phyloP scores from a whole-genome alignment of 2,888 invertebrate genomes.

The Coecobrya sp. region DNA sequence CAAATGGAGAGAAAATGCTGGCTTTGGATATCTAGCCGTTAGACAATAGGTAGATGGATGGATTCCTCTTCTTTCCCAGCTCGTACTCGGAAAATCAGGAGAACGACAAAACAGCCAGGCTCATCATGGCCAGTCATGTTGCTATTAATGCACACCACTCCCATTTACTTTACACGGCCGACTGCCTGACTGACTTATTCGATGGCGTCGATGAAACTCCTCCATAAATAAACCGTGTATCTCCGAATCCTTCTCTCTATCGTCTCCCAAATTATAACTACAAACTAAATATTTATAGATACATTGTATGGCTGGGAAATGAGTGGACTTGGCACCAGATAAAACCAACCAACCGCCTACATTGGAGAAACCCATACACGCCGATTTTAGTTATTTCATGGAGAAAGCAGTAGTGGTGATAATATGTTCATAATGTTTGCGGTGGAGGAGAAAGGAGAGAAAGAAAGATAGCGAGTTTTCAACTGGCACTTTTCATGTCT shows the following conservation, averaged over 20 bases:
- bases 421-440: neutral
- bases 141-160: conserved; percentile 5
- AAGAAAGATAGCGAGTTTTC: conserved; percentile 52
- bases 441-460: neutral
- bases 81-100: neutral
- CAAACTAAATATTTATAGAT: neutral
- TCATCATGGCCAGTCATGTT: neutral
- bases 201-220: conserved; percentile 4
- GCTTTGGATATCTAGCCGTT: neutral
- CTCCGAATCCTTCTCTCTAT: neutral
- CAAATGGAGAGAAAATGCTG: neutral
- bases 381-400: neutral
- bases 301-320: conserved; percentile 78
- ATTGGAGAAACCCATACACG: conserved; percentile 20
- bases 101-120: neutral
- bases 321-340: conserved; percentile 85
- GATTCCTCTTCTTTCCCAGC: neutral
- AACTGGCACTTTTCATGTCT: conserved; percentile 69
- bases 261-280: neutral
- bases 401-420: neutral
- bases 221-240: conserved; percentile 19
- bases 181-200: conserved; percentile 66
- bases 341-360: conserved; percentile 36
- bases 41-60: conserved; percentile 15
- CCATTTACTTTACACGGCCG: conserved; percentile 66